phyloP scores from a whole-genome alignment of 2,113 vertebrate genomes.

The Brachypteracias leptosomus region DNA sequence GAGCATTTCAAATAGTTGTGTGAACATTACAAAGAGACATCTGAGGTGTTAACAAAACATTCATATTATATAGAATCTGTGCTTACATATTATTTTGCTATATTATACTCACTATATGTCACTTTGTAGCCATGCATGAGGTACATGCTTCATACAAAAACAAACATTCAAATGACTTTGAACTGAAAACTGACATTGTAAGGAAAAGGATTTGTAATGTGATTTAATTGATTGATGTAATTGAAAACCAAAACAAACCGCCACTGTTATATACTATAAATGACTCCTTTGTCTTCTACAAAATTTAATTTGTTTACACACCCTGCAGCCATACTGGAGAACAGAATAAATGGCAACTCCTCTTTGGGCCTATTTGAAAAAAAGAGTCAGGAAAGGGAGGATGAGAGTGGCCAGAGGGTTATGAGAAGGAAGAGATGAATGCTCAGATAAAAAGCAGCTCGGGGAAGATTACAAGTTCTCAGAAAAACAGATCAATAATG shows the following conservation, averaged over 20 bases:
- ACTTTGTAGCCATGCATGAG: neutral
- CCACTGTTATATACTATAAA: neutral
- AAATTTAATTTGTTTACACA: constrained; percentile 34
- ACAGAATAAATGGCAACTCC: neutral
- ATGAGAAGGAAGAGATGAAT: neutral
- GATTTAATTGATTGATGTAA: constrained; percentile 39
- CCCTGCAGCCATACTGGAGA: neutral
- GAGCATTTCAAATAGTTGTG: neutral
- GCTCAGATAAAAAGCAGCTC: constrained; percentile 20
- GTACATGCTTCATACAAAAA: neutral
- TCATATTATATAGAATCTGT: neutral
- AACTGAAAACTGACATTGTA: neutral
- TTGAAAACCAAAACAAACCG: neutral
- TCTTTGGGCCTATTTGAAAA: neutral
- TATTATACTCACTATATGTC: neutral
- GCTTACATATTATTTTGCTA: neutral
- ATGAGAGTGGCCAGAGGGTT: neutral
- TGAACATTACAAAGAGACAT: neutral
- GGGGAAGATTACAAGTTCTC: constrained; percentile 33
- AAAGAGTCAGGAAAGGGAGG: neutral
- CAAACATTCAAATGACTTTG: neutral
- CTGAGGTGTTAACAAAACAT: neutral
- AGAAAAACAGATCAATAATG: constrained; percentile 54
- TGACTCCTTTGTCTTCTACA: constrained; percentile 13
- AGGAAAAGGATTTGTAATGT: neutral